Evolutionary conservation across 2,888 invertebrate genomes (phyloP), one percentile per base, ranked within the genome.

Genomic region (Lagria hirta): DNA sequence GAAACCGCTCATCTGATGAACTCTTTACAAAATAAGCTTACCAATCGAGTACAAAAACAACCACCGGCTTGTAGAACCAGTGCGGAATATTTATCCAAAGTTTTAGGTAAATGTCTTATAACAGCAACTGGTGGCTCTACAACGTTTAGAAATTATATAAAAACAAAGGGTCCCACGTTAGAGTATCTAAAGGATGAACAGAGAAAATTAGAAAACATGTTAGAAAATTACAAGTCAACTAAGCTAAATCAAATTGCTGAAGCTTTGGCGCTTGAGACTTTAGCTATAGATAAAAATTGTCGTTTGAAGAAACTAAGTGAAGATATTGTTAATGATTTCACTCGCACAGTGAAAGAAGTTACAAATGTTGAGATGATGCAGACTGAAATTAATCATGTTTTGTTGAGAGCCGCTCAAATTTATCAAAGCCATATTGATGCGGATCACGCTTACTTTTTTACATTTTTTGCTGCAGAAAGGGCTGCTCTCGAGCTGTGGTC

Each of bases 1-100:
- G 86, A 88, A 77, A 87, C 87, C 66, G 82, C 84, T 65, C 82
- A 86, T 73, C 75, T 88, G 61, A 83, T 87, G 70, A 79, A 81
- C 66, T 80, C 81, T 66, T 75, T 88, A 60, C 83, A 83, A 63
- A 77, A 78, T 55, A 86, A 83, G 67, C 68, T 85, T 29, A 78
- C 75, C 61, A 83, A 82, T 15, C 75, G 52, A 13, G 51, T 45
- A 70, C 45, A 66, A 70, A 71, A 71, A 61, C 58, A 72, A 72
- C 66, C 69, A 64, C 65, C 64, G 67, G 44, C 57, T 45, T 63
- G 60, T 37, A 69, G 68, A 52, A 72, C 73, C 11, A 71, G 74
- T 32, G 64, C 88, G 38, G 86, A 87, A 63, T 82, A 87, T 65
- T 77, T 89, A 60, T 84, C 88, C 24, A 81, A 82, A 64, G 81